A percentile compares a stretch with the other conserved stretches of the same genome.
Evolutionary conservation across 2,888 invertebrate species (phyloP).

Genomic region (Nectonema munidae): DNA sequence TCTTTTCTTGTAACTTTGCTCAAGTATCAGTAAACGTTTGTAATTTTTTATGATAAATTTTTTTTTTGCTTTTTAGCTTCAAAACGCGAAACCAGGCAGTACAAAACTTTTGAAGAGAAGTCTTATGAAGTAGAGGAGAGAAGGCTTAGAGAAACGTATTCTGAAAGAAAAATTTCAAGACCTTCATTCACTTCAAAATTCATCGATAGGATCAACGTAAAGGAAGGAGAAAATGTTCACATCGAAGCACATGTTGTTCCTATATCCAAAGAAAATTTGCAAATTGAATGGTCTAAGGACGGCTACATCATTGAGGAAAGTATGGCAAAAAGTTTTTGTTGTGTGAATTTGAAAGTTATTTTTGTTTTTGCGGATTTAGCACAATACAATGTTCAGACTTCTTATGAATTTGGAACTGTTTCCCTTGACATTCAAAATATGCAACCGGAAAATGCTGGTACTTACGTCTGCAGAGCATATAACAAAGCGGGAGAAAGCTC

Average conservation of each 20-base stretch:
- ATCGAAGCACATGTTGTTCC: conserved; percentile 69
- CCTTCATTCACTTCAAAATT: conserved; percentile 9
- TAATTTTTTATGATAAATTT: too few relatives aligned
- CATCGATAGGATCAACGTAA: conserved; percentile 6
- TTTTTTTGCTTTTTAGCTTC: too few relatives aligned
- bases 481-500: conserved; percentile 10
- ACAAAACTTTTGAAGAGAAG: too few relatives aligned
- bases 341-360: too few relatives aligned
- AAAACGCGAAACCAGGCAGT: too few relatives aligned
- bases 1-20: too few relatives aligned
- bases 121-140: too few relatives aligned
- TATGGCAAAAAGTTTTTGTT: too few relatives aligned
- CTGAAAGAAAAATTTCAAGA: conserved; percentile 8
- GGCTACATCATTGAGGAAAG: conserved; percentile 57
- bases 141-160: too few relatives aligned
- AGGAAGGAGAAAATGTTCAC: conserved; percentile 48
- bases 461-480: conserved; percentile 7
- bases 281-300: conserved; percentile 76
- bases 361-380: conserved; percentile 1
- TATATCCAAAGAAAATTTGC: conserved; percentile 52
- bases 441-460: conserved; percentile 6
- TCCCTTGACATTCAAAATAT: neutral
- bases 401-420: neutral
- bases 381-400: neutral
- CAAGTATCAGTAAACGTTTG: too few relatives aligned